phyloP scores from a whole-genome alignment of 2,113 vertebrate species.

The Dipodomys merriami region DNA sequence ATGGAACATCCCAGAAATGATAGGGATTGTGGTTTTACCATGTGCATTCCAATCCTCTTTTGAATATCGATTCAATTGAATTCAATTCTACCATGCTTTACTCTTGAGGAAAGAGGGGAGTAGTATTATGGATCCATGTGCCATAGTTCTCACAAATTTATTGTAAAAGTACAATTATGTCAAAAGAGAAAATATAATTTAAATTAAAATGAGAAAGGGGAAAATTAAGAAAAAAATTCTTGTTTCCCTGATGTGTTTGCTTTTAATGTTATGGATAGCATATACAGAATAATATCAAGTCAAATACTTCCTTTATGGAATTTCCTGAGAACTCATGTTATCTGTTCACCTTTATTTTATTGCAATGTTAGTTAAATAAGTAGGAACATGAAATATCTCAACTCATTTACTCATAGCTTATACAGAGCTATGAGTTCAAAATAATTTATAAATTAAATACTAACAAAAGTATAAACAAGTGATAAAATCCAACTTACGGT shows the following conservation, averaged over 20 bases:
- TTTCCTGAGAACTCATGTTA: constrained; percentile 19
- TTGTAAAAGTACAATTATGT: neutral
- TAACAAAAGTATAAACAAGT: constrained; percentile 46
- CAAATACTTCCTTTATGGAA: neutral
- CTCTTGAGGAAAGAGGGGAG: neutral
- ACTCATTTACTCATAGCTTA: constrained; percentile 53
- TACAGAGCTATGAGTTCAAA: constrained; percentile 48
- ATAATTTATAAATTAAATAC: constrained; percentile 63
- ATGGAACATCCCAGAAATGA: neutral
- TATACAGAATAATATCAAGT: neutral
- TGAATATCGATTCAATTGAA: neutral
- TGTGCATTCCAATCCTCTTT: neutral
- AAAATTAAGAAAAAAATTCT: neutral
- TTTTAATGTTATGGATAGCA: neutral
- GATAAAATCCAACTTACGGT: constrained; percentile 40
- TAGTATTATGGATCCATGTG: no score
- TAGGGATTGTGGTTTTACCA: neutral
- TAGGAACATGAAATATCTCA: constrained; percentile 26
- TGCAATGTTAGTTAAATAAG: constrained; percentile 60
- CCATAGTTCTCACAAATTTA: neutral
- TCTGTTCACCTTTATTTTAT: constrained; percentile 3
- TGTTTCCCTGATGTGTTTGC: neutral
- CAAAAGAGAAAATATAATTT: neutral
- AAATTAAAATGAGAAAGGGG: neutral
- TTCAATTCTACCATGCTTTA: neutral